Evolutionary conservation across 2,113 vertebrate genomes (phyloP).

Genomic region (Menura novaehollandiae): DNA sequence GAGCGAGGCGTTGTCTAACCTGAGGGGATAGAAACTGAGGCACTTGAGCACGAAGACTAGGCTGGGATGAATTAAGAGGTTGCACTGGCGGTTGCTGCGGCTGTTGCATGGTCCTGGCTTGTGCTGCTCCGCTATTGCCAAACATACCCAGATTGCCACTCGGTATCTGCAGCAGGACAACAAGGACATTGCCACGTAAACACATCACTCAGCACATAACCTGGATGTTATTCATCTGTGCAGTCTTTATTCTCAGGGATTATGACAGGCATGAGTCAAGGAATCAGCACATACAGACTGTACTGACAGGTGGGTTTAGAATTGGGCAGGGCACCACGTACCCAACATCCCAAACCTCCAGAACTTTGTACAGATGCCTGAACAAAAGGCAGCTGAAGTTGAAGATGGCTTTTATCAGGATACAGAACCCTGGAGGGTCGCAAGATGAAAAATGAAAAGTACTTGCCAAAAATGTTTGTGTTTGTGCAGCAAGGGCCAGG

Average conservation of each 20-base stretch:
- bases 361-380: not conserved
- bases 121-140: conserved; percentile 94
- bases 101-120: conserved; percentile 87
- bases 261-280: not conserved
- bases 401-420: not conserved
- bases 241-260: not conserved
- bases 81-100: conserved; percentile 90
- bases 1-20: conserved; percentile 68
- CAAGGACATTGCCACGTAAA: not conserved
- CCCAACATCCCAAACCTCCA: not conserved
- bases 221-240: not conserved
- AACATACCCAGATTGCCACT: conserved; percentile 94
- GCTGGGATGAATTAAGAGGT: conserved; percentile 97
- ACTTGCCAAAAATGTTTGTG: not conserved
- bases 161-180: conserved; percentile 80
- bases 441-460: not conserved
- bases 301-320: not conserved
- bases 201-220: not conserved
- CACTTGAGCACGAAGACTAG: conserved; percentile 99
- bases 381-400: not conserved
- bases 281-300: not conserved
- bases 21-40: conserved; percentile 99
- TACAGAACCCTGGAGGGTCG: not conserved
- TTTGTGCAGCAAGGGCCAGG: not conserved
- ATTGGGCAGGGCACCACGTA: rapidly evolving